Percentiles rank a stretch among this genome's conserved stretches.
Evolutionary conservation across 35 echinoderm and acorn worm species (phyloP).

Genomic region (Nesometra sesokonis): DNA sequence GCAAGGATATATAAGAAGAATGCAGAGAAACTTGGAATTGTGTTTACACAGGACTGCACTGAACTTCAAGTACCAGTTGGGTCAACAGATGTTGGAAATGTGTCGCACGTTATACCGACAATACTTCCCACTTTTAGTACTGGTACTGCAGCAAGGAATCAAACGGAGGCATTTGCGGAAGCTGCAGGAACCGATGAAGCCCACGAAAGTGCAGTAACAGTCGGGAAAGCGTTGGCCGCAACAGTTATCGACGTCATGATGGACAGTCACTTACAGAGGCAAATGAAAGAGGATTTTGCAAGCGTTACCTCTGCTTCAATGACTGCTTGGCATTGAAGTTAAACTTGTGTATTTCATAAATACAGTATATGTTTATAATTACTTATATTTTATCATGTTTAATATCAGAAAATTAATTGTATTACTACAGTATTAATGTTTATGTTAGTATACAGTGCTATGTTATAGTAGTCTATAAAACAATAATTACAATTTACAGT

Average conservation of each 20-base stretch:
- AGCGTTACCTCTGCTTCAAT: constrained; percentile 14
- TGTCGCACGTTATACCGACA: constrained; percentile 52
- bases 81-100: constrained; percentile 52
- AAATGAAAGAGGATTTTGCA: constrained; percentile 35
- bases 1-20: constrained; percentile 41
- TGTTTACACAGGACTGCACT: constrained; percentile 17
- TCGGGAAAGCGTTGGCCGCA: constrained; percentile 38
- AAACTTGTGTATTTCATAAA: too few relatives aligned
- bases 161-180: constrained; percentile 38
- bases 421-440: too few relatives aligned
- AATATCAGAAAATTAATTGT: too few relatives aligned
- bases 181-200: constrained; percentile 33
- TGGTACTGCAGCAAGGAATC: constrained; percentile 10
- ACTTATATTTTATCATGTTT: too few relatives aligned
- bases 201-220: constrained; percentile 22
- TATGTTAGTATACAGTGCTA: too few relatives aligned
- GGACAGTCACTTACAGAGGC: neutral
- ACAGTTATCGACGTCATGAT: constrained; percentile 36
- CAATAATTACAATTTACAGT: too few relatives aligned
- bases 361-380: too few relatives aligned
- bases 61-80: constrained; percentile 14
- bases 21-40: constrained; percentile 36
- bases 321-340: constrained; percentile 36
- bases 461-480: too few relatives aligned
- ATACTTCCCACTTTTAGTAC: constrained; percentile 41